Percentiles rank a stretch among this genome's conserved stretches.
These are phyloP conservation scores for Syngnathus rostellatus DNA, from an alignment of 2,797 vertebrate genomes.

Conservation along the genomic window DNA sequence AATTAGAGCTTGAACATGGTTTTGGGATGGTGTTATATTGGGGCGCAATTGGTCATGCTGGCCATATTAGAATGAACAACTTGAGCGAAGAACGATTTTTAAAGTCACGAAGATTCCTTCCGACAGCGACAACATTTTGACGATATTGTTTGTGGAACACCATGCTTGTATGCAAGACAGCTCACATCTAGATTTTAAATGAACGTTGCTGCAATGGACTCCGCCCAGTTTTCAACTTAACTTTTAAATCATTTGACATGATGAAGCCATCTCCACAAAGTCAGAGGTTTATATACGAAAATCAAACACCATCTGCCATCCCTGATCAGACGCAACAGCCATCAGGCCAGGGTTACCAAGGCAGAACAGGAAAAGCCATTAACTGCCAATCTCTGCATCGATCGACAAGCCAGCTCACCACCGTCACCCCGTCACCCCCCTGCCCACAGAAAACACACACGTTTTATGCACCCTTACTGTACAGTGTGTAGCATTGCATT, in stretches of 20 bases:
- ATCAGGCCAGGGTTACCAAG: conserved; percentile 75
- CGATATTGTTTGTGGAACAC: not conserved
- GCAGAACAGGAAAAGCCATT: conserved; percentile 81
- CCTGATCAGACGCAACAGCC: conserved; percentile 76
- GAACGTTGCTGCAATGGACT: conserved; percentile 33
- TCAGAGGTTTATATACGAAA: conserved; percentile 70
- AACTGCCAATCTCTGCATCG: conserved; percentile 82
- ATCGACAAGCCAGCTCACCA: conserved; percentile 70
- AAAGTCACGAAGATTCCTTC: not conserved
- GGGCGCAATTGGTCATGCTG: not conserved
- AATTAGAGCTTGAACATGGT: no score
- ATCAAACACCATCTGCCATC: conserved; percentile 77
- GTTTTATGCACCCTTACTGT: conserved; percentile 50
- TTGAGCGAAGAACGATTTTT: not conserved
- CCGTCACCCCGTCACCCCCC: conserved; percentile 39
- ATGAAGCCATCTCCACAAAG: conserved; percentile 73
- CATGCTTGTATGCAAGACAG: conserved; percentile 11
- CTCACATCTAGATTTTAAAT: conserved; percentile 42
- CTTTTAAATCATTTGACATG: conserved; percentile 74
- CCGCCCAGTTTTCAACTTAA: conserved; percentile 66
- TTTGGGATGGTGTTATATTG: not conserved
- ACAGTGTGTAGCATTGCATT: conserved; percentile 21
- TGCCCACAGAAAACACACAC: conserved; percentile 40
- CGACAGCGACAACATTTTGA: not conserved
- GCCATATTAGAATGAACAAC: not conserved